Evolutionary conservation across 1,140 invertebrate genomes (phyloP), one percentile per base, ranked within the genome.

Genomic region (Marisa cornuarietis): DNA sequence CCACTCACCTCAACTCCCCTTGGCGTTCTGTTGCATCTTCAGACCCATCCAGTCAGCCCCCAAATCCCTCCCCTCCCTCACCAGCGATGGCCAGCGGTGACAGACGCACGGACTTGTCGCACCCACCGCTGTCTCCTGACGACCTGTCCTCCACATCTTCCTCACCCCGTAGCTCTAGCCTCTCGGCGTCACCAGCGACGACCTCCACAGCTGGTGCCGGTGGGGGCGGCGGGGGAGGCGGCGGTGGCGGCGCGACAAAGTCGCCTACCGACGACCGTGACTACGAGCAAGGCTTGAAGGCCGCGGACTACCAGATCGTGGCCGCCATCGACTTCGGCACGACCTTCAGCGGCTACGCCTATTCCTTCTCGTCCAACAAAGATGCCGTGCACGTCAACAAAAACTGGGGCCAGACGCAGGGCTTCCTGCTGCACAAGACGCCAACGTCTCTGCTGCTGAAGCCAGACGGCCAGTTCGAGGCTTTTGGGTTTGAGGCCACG

Each of bases 311-410:
- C 80, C 86, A 88, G 76, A 87, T 94, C 11, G 92, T 94, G 1
- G 93, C 93, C 6, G 93, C 93, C 22, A 93, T 94, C 71, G 93
- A 94, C 86, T 93, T 94, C 83, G 93, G 93, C 7, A 94, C 93
- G 1, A 94, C 93, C 0, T 94, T 93, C 86, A 93, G 92, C 79
- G 93, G 93, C 0, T 94, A 94, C 86, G 93, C 93, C 2, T 94
- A 93, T 83, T 92, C 92, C 49, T 93, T 94, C 83, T 91, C 91
- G 5, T 87, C 91, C 26, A 92, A 93, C 83, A 91, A 91, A 9
- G 92, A 93, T 16, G 91, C 92, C 69, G 92, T 94, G 52, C 93
- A 93, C 82, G 93, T 94, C 84, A 94, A 94, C 93, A 91, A 93
- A 71, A 93, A 94, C 84, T 93, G 93, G 91, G 93, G 93, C 9